Evolutionary conservation across 2,113 vertebrate genomes (phyloP), one percentile per base, ranked within the genome.

Genomic region (Cyphomyrus plagiostoma): DNA sequence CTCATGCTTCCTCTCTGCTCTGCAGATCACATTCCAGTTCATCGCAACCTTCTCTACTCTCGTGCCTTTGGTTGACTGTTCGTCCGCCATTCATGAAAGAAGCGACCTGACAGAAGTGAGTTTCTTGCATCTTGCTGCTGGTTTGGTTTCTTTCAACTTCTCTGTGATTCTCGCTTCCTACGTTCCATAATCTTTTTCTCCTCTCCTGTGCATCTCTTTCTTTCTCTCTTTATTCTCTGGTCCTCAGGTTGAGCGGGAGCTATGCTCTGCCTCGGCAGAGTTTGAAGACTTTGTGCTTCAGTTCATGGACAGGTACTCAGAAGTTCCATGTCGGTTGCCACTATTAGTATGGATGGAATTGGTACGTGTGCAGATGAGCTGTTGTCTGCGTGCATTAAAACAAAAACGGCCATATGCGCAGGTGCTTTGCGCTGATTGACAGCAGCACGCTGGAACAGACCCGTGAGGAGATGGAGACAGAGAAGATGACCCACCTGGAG

Each of bases 41-140:
- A 99, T 99, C 94, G 98, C 98, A 95, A 99, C 98, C 1, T 99
- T 99, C 97, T 97, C 98, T 93, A 98, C 98, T 94, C 96, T 99
- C 94, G 98, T 99, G 97, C 98, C 98, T 98, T 99, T 99, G 97
- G 98, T 99, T 92, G 98, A 99, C 93, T 99, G 98, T 92, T 99
- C 98, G 62, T 97, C 97, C 92, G 95, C 97, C 90, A 94, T 99
- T 15, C 98, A 98, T 93, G 98, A 99, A 94, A 96, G 96, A 94
- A 96, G 95, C 26, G 97, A 99, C 93, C 95, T 99, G 91, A 97
- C 98, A 86, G 97, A 98, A 96, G 98, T 99, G 96, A 95, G 93
- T 92, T 26, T 3, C 66, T 62, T 45, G 6, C 45, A 17, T 7
- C 50, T 23, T 19, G 26, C 23, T 49, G 45, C 21, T n/a, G 11